A percentile compares a stretch with the other conserved stretches of the same genome.
phyloP scores from a whole-genome alignment of 2,797 vertebrate species.

The Falco naumanni region DNA sequence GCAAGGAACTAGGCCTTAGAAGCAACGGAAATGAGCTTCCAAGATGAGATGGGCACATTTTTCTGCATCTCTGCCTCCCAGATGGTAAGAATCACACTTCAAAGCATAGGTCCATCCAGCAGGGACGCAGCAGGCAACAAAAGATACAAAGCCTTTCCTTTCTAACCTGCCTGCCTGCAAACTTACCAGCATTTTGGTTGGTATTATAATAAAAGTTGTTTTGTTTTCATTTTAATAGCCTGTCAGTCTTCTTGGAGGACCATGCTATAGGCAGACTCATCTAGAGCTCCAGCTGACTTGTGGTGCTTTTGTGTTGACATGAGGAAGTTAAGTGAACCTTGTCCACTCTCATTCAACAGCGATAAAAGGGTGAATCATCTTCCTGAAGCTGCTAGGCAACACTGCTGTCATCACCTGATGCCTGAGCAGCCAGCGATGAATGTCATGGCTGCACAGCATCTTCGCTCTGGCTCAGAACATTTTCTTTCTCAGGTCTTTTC shows the following conservation, averaged over 20 bases:
- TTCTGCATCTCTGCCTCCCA: neutral
- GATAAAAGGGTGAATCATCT: conserved; percentile 17
- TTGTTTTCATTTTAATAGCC: neutral
- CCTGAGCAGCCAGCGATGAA: neutral
- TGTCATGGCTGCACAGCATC: neutral
- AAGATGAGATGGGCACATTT: neutral
- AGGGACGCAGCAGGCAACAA: neutral
- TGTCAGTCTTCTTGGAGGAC: neutral
- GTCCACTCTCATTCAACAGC: neutral
- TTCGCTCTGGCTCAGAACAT: neutral
- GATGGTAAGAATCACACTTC: neutral
- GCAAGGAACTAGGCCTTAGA: neutral
- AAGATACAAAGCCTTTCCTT: neutral
- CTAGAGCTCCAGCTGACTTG: conserved; percentile 6
- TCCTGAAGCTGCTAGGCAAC: conserved; percentile 33
- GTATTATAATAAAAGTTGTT: neutral
- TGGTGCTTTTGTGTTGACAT: neutral
- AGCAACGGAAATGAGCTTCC: neutral
- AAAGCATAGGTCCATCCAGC: neutral
- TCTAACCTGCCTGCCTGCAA: neutral
- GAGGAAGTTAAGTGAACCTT: conserved; percentile 16
- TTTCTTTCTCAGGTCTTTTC: neutral
- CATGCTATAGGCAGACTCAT: neutral
- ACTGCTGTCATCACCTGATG: neutral
- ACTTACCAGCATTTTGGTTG: neutral